Percentiles rank a stretch among this genome's conserved stretches.
phyloP scores from a whole-genome alignment of 2,113 vertebrate species.

The Lepus americanus region DNA sequence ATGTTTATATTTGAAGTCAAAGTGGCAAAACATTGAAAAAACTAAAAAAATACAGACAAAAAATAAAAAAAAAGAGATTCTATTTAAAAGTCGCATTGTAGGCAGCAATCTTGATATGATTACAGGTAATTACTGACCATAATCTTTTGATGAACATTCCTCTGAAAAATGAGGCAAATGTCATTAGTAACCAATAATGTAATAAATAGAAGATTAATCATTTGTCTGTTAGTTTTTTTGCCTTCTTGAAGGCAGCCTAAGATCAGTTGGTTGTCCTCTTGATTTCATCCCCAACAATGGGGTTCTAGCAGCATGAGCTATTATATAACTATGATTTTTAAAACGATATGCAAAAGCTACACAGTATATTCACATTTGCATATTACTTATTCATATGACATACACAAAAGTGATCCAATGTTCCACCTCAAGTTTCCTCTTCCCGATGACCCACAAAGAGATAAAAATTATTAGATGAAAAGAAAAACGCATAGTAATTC shows the following conservation, averaged over 20 bases:
- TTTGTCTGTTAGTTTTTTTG: conserved; percentile 35
- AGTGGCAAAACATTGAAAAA: too few species aligned
- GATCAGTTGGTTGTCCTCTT: not conserved
- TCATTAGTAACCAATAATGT: not conserved
- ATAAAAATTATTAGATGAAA: conserved; percentile 46
- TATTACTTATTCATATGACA: conserved; percentile 18
- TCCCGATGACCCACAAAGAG: conserved; percentile 6
- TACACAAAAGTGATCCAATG: conserved; percentile 31
- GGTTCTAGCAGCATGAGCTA: conserved; percentile 38
- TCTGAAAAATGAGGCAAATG: conserved; percentile 9
- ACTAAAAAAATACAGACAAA: too few species aligned
- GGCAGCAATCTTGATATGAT: not conserved
- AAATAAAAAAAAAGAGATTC: not conserved
- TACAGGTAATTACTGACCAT: not conserved
- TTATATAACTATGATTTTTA: conserved; percentile 40
- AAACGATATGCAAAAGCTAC: conserved; percentile 52
- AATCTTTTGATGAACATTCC: conserved; percentile 28
- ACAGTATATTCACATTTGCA: conserved; percentile 19
- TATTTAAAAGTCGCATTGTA: conserved; percentile 37
- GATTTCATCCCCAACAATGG: conserved; percentile 45
- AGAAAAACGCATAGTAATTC: conserved; percentile 42
- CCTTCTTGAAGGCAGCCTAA: conserved; percentile 8
- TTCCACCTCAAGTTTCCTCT: conserved; percentile 31
- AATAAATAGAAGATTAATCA: conserved; percentile 20
- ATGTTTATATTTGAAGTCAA: too few species aligned